Evolutionary conservation across 1,140 invertebrate genomes (phyloP).

Genomic region (Heliconius himera): DNA sequence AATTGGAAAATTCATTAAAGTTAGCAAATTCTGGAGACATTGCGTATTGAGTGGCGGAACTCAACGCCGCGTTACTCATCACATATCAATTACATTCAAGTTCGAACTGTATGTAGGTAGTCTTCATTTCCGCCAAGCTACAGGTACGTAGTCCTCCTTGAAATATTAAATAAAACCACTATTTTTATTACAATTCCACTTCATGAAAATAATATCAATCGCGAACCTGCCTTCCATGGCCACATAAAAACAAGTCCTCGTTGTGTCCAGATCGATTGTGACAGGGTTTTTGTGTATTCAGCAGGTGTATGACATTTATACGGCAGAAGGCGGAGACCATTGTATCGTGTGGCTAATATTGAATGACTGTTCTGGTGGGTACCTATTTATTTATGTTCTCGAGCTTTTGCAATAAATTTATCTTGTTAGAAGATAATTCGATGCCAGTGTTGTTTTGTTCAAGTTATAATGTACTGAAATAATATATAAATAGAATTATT

Average conservation of each 20-base stretch:
- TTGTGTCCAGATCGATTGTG: constrained; percentile 39
- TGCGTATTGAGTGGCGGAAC: no score
- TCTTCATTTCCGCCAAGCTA: constrained; percentile 36
- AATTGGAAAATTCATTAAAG: no score
- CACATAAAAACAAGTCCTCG: constrained; percentile 54
- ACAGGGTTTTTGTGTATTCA: constrained; percentile 53
- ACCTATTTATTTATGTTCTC: not conserved
- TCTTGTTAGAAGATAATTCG: no score
- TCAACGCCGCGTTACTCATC: no score
- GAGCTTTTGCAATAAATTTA: no score
- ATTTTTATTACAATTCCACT: constrained; percentile 60
- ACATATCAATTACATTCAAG: not conserved
- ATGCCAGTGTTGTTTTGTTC: no score
- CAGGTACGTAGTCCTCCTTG: constrained; percentile 47
- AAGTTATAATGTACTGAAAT: no score
- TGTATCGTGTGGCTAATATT: constrained; percentile 39
- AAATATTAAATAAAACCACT: constrained; percentile 40
- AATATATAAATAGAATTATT: no score
- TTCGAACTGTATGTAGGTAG: no score
- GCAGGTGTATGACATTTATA: constrained; percentile 50
- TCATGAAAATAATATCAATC: constrained; percentile 77
- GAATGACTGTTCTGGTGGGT: not conserved
- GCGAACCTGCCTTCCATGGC: constrained; percentile 57
- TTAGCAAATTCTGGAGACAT: no score
- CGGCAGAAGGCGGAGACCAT: constrained; percentile 33